A percentile compares a stretch with the other conserved stretches of the same genome.
Evolutionary conservation across 2,888 invertebrate species (phyloP).

Genomic region (Acleris cristana): DNA sequence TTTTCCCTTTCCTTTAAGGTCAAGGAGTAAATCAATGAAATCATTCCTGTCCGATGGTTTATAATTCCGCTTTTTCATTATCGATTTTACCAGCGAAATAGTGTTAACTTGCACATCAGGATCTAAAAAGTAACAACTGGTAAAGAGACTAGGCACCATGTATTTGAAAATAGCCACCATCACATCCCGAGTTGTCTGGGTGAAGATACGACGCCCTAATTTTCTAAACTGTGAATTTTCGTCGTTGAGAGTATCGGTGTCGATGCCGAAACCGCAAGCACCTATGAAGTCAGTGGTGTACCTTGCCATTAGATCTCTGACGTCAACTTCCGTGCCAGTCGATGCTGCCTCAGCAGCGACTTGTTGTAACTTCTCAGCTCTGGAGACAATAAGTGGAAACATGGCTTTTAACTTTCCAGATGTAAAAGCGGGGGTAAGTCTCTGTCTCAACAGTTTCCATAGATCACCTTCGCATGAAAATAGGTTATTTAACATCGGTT

Average conservation of each 20-base stretch:
- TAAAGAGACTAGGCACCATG: conserved; percentile 15
- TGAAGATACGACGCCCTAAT: conserved; percentile 41
- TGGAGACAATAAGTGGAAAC: conserved; percentile 45
- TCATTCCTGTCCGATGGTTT: conserved; percentile 44
- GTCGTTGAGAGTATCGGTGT: conserved; percentile 40
- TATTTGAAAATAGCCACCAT: conserved; percentile 22
- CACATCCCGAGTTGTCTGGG: conserved; percentile 19
- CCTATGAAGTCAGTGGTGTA: conserved; percentile 45
- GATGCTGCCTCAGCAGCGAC: conserved; percentile 24
- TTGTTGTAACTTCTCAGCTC: conserved; percentile 39
- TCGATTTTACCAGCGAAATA: conserved; percentile 32
- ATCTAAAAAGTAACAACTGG: background rate
- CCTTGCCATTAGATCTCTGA: conserved; percentile 41
- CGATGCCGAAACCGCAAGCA: conserved; percentile 43
- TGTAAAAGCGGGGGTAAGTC: conserved; percentile 42
- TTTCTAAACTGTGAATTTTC: conserved; percentile 43
- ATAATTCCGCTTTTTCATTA: conserved; percentile 41
- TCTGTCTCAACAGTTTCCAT: conserved; percentile 40
- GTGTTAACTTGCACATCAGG: conserved; percentile 20
- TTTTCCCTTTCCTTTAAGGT: conserved; percentile 42
- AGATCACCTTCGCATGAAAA: conserved; percentile 44
- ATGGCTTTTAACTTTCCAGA: conserved; percentile 46
- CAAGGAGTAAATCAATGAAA: conserved; percentile 46
- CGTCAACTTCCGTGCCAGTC: conserved; percentile 25
- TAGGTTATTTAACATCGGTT: conserved; percentile 43